phyloP scores from a whole-genome alignment of 35 echinoderm and acorn worm species.

The Acanthaster planci region DNA sequence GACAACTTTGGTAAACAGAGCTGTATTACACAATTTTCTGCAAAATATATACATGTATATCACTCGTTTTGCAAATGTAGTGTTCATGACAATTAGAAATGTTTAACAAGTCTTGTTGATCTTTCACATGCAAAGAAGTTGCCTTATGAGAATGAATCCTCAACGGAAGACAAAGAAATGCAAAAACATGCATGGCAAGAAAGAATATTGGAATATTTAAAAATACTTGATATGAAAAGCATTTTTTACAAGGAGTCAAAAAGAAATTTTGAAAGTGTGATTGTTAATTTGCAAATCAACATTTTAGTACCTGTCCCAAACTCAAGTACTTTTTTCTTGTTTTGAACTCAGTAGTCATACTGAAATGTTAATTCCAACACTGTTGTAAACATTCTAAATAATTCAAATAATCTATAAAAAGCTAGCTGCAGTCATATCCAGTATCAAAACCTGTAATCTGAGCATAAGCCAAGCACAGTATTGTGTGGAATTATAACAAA shows the following conservation, averaged over 20 bases:
- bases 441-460: too few species aligned
- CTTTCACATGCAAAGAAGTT: background rate
- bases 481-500: too few species aligned
- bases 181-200: conserved; percentile 21
- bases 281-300: too few species aligned
- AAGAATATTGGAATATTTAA: background rate
- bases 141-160: too few species aligned
- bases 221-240: background rate
- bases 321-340: too few species aligned
- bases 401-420: too few species aligned
- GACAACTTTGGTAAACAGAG: background rate
- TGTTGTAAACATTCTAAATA: too few species aligned
- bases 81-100: background rate
- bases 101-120: background rate
- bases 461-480: too few species aligned
- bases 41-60: background rate
- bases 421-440: too few species aligned
- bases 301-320: too few species aligned
- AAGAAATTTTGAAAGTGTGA: background rate
- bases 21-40: background rate
- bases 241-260: background rate
- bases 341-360: too few species aligned
- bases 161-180: conserved; percentile 15
- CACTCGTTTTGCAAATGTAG: background rate
- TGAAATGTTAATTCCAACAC: too few species aligned